Percentiles rank a stretch among this genome's conserved stretches.
These are phyloP conservation scores for Drosophila bipectinata DNA, from an alignment of 1,140 invertebrate genomes.

Conservation along the genomic window DNA sequence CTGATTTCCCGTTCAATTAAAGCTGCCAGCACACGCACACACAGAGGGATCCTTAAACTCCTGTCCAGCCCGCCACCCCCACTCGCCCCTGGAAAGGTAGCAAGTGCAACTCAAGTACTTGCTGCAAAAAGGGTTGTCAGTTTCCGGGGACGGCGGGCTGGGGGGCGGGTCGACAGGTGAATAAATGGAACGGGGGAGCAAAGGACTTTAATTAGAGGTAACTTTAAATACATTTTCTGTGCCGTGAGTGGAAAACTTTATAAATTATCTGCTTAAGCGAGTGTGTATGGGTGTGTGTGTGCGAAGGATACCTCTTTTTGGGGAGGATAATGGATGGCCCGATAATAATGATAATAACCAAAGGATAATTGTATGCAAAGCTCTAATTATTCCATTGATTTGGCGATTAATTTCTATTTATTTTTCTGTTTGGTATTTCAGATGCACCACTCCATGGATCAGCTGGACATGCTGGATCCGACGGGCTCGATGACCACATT, in stretches of 20 bases:
- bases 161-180: not conserved
- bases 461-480: conserved; percentile 95
- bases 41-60: conserved; percentile 17
- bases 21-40: conserved; percentile 48
- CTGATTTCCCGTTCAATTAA: conserved; percentile 66
- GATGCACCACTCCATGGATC: conserved; percentile 93
- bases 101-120: conserved; percentile 26
- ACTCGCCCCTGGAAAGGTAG: conserved; percentile 23
- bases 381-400: not conserved
- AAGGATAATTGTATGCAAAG: not conserved
- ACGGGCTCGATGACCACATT: conserved; percentile 94
- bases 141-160: not conserved
- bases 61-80: not conserved
- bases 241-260: conserved; percentile 40
- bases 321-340: conserved; percentile 14
- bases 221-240: conserved; percentile 70
- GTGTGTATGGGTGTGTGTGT: not conserved
- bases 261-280: conserved; percentile 36
- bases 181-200: not conserved
- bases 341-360: conserved; percentile 12
- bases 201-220: conserved; percentile 63
- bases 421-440: conserved; percentile 20
- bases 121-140: conserved; percentile 38
- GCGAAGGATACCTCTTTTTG: not conserved
- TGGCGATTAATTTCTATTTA: no score